Percentiles rank a stretch among this genome's conserved stretches.
phyloP scores from a whole-genome alignment of 1,140 invertebrate species.

The Drosophila sp. region DNA sequence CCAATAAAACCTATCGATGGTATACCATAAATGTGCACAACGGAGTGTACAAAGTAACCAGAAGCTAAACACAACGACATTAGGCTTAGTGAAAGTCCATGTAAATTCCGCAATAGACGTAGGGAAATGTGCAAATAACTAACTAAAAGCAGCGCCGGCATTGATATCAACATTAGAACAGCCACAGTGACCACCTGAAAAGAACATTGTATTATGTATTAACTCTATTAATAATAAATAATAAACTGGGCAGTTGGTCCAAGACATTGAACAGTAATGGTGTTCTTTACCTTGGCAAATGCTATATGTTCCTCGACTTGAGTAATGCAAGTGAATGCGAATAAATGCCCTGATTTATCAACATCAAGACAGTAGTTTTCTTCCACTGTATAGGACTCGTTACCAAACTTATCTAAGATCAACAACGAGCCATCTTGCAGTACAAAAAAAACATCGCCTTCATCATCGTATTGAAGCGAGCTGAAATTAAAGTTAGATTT shows the following conservation, averaged over 20 bases:
- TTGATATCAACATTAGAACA: constrained; percentile 75
- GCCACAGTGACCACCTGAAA: constrained; percentile 62
- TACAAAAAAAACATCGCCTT: constrained; percentile 67
- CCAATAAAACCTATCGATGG: constrained; percentile 63
- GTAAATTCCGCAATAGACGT: constrained; percentile 58
- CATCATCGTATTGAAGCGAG: constrained; percentile 70
- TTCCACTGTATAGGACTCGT: constrained; percentile 67
- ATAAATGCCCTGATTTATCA: constrained; percentile 68
- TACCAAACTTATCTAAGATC: constrained; percentile 69
- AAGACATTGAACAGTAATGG: too few relatives aligned
- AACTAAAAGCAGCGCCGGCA: constrained; percentile 73
- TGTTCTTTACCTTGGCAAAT: constrained; percentile 37
- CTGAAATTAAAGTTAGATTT: constrained; percentile 51
- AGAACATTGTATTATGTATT: not conserved
- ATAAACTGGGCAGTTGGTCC: not conserved
- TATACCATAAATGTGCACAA: constrained; percentile 73
- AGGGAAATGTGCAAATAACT: constrained; percentile 70
- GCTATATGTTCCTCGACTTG: constrained; percentile 71
- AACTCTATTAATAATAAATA: not conserved
- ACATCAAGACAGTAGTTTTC: constrained; percentile 76
- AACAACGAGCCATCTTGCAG: constrained; percentile 74
- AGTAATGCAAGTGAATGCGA: constrained; percentile 75
- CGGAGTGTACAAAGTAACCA: constrained; percentile 75
- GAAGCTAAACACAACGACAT: constrained; percentile 76
- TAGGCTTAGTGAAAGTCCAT: constrained; percentile 68